Base-by-base conservation (phyloP, 2,888 invertebrate species). In the Oscheius sp. region DNA sequence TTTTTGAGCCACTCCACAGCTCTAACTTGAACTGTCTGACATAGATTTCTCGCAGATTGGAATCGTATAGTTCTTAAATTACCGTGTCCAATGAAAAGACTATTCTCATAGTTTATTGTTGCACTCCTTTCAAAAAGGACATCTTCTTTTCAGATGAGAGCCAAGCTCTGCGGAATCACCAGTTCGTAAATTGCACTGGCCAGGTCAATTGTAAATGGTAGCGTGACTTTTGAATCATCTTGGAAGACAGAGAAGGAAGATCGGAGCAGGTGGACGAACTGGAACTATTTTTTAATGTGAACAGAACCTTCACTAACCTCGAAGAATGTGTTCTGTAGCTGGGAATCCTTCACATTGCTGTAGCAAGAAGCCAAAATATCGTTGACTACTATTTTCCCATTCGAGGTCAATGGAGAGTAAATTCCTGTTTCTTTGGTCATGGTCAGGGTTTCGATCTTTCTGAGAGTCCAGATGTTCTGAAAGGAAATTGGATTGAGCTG, bases 341-440 rank as follows among this genome's bases (percentile, higher is more conserved):
- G 47, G 47, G 63, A 48, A 48, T 48, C 48, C 63, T 50, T 63
- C 21, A 47, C 21, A 29, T 63, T 48, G 29, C 48, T 50, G 48
- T 63, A 48, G 48, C 63, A 63, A 5, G 63, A 63, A 21, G 63
- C 21, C 48, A 63, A 63, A 13, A 63, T 47, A 10, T 48, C 48
- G 48, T 63, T 63, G 2, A 63, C 63, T 4, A 63, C 7, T 7
- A 63, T 63, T 48, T 29, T 47, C 1, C 63, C 63, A 48, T 47
- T 48, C 7, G n/a, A 21, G 11, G 63, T 63, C 47, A 63, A 32
- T 7, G 63, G 63, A 2, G 63, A n/a, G 11, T 63, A 63, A 33
- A 63, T 47, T 48, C 63, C 63, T 2, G 11, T 47, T 48, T 29
- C 29, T 21, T 10, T n/a, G 13, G 21, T 63, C 2, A 32, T 29